Evolutionary conservation across 2,888 invertebrate genomes (phyloP), one percentile per base, ranked within the genome.

Genomic region (Drosophila kanekoi): DNA sequence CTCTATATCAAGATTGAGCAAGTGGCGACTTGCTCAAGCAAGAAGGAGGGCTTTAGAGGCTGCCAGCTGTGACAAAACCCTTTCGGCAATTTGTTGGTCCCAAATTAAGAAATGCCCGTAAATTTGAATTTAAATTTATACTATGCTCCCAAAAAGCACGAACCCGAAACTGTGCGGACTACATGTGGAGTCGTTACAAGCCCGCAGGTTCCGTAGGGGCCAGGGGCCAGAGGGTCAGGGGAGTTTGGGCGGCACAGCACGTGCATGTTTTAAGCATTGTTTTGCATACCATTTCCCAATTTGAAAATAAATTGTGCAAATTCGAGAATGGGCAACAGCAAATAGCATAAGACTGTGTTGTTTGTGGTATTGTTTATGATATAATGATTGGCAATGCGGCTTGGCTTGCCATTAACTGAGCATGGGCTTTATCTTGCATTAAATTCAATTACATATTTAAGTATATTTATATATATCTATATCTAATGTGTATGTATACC

Each of bases 111-210:
- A 87, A 79, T 48, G 62, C 63, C 76, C 67, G 67, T 79, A 87
- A 79, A 87, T 83, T 87, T 87, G 76, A 87, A 83, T 82, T 85
- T 79, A 72, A 83, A 87, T 87, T 83, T 87, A 65, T 79, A 60
- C 70, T 74, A 67, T 63, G 65, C 71, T 62, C 79, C 44, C 16
- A 9, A 53, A 54, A 58, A 71, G 41, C 35, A 56, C 23, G 18
- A 68, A 37, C 13, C 54, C 40, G 18, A 40, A 45, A 32, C 18
- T 51, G 44, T 38, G 41, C n/a, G 38, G 65, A 40, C 68, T 66
- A 63, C 62, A 66, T 57, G 57, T 37, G 59, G 14, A 52, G 35
- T 35, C 28, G 38, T 40, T 51, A 43, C 56, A 32, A 40, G 23
- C 35, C 56, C 73, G 16, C 43, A 18, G 56, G 14, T 43, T n/a